Conservation (phyloP, 2,888 invertebrate species). For the Xanthostigma xanthostigma region DNA sequence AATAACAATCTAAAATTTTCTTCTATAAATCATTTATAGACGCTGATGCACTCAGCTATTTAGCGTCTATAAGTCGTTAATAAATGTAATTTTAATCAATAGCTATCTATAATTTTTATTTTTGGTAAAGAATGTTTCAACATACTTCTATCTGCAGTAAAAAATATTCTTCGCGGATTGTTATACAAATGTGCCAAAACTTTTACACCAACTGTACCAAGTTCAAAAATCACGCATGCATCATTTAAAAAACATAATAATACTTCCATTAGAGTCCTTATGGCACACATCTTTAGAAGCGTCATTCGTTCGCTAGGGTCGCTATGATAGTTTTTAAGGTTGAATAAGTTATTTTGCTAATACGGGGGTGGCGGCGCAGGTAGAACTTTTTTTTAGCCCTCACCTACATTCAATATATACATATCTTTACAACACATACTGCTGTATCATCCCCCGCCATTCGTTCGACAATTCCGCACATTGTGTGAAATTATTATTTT, state of each 20-base stretch:
- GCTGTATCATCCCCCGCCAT: slow-evolving; percentile 3
- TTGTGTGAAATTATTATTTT: too few species aligned
- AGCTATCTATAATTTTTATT: too few species aligned
- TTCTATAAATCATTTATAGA: too few species aligned
- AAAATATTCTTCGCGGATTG: too few species aligned
- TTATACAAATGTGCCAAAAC: slow-evolving; percentile 1
- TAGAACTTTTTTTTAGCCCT: slow-evolving; percentile 12
- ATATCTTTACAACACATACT: too few species aligned
- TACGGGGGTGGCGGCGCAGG: slow-evolving; percentile 10
- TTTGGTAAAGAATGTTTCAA: too few species aligned
- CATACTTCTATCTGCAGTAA: too few species aligned
- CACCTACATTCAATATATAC: slow-evolving; percentile 1
- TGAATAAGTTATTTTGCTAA: slow-evolving; percentile 10
- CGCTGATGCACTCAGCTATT: too few species aligned
- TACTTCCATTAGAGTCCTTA: slow-evolving; percentile 2
- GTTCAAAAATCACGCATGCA: slow-evolving; percentile 11
- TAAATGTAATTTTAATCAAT: too few species aligned
- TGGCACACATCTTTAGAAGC: neutral
- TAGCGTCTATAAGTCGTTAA: too few species aligned
- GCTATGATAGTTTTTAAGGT: neutral
- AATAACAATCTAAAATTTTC: too few species aligned
- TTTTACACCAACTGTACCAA: slow-evolving; percentile 7
- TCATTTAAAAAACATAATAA: slow-evolving; percentile 8
- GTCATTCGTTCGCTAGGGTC: neutral
- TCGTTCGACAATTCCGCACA: too few species aligned